A percentile compares a stretch with the other conserved stretches of the same genome.
phyloP scores from a whole-genome alignment of 2,113 vertebrate species.

The Phycodurus eques region DNA sequence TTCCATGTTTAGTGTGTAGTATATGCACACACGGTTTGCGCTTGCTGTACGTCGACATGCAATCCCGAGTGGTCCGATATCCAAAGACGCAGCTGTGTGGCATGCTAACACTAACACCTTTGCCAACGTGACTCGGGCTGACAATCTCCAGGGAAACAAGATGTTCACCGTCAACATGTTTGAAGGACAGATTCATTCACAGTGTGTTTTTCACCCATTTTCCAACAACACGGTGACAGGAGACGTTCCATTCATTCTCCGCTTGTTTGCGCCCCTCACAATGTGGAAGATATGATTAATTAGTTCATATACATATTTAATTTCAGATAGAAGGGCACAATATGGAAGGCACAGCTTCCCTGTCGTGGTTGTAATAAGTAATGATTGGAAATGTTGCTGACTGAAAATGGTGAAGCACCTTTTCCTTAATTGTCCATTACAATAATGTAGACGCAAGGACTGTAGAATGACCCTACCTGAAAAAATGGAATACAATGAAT shows the following conservation, averaged over 20 bases:
- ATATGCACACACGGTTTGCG: neutral
- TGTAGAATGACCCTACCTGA: neutral
- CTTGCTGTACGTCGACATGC: slow-evolving; percentile 21
- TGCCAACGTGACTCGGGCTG: slow-evolving; percentile 12
- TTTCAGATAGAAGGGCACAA: neutral
- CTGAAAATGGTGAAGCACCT: neutral
- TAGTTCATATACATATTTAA: neutral
- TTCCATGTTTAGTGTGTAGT: neutral
- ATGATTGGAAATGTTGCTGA: neutral
- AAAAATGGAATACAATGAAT: neutral
- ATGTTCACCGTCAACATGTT: neutral
- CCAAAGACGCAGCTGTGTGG: slow-evolving; percentile 29
- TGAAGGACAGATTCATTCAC: slow-evolving; percentile 62
- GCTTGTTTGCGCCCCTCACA: neutral
- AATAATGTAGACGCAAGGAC: neutral
- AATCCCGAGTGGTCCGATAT: slow-evolving; percentile 40
- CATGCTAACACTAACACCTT: slow-evolving; percentile 31
- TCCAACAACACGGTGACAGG: neutral
- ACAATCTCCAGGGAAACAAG: slow-evolving; percentile 39
- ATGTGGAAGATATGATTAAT: neutral
- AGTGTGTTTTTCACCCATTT: slow-evolving; percentile 31
- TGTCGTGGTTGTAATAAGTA: neutral
- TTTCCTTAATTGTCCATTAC: neutral
- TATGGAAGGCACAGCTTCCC: neutral
- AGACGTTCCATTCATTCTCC: neutral